Evolutionary conservation across 1,140 invertebrate species (phyloP).

Genomic region (Drosophila burlai): DNA sequence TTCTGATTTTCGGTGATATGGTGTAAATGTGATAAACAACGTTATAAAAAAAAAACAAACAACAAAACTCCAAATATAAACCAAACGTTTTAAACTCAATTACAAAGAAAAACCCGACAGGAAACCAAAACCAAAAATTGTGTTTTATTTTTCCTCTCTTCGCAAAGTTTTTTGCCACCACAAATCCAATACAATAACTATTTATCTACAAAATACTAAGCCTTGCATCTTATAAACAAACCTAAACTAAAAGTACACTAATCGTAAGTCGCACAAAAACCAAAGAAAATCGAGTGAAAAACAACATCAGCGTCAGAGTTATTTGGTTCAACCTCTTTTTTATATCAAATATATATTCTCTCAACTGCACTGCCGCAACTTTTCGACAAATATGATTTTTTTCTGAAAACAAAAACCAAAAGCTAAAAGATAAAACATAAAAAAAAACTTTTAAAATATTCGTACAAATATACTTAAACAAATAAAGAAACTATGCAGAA

Average conservation of each 20-base stretch:
- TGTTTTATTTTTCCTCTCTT: slow-evolving; percentile 71
- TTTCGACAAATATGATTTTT: slow-evolving; percentile 78
- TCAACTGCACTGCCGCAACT: slow-evolving; percentile 80
- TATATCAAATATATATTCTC: slow-evolving; percentile 57
- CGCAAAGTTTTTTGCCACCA: slow-evolving; percentile 53
- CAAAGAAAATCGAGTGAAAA: slow-evolving; percentile 44
- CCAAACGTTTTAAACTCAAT: slow-evolving; percentile 67
- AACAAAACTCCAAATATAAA: slow-evolving; percentile 21
- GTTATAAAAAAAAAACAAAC: slow-evolving; percentile 54
- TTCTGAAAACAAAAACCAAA: slow-evolving; percentile 39
- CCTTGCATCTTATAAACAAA: slow-evolving; percentile 67
- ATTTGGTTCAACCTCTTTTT: slow-evolving; percentile 44
- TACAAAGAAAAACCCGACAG: slow-evolving; percentile 36
- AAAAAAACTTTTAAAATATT: slow-evolving; percentile 23
- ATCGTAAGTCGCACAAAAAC: slow-evolving; percentile 72
- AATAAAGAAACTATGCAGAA: slow-evolving; percentile 45
- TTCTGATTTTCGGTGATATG: slow-evolving; percentile 84
- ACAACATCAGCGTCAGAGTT: slow-evolving; percentile 43
- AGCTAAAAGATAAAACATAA: neutral
- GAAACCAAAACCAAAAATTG: slow-evolving; percentile 49
- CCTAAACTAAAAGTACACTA: slow-evolving; percentile 37
- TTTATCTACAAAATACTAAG: slow-evolving; percentile 64
- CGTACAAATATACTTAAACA: slow-evolving; percentile 42
- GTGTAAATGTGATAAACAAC: slow-evolving; percentile 82
- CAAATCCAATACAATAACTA: slow-evolving; percentile 54